These are phyloP conservation scores for Pachycephala philippinensis DNA, from an alignment of 2,113 vertebrate genomes.

Conservation along the genomic window DNA sequence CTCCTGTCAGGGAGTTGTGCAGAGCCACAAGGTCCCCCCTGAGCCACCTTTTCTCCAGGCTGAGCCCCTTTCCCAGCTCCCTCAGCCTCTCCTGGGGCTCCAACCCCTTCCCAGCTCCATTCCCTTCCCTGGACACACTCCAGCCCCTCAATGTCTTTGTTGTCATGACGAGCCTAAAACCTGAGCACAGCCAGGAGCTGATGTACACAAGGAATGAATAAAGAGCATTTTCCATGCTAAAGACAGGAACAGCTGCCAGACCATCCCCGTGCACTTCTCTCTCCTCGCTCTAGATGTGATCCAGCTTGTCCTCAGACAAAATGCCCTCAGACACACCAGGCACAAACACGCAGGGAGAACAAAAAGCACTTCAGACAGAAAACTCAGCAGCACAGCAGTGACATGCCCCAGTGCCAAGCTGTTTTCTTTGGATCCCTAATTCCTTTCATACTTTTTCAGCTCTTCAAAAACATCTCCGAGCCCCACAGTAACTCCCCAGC, in stretches of 20 bases:
- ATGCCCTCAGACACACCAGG: neutral
- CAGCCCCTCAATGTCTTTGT: neutral
- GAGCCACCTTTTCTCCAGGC: neutral
- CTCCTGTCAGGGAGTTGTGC: neutral
- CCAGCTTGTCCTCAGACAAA: neutral
- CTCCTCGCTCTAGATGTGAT: neutral
- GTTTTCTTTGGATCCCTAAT: neutral
- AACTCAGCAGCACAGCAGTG: neutral
- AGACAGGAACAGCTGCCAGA: neutral
- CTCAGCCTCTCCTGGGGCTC: neutral
- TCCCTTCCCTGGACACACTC: rapidly evolving
- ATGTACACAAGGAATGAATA: neutral
- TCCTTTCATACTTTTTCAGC: neutral
- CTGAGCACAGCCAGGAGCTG: neutral
- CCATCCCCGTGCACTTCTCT: neutral
- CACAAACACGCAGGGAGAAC: neutral
- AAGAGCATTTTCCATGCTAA: neutral
- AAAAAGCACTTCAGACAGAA: neutral
- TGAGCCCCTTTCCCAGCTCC: neutral
- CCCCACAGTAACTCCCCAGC: neutral
- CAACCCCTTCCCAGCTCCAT: neutral
- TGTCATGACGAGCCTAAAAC: neutral
- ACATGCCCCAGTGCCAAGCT: neutral
- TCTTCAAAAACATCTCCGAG: neutral
- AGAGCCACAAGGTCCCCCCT: neutral